These are phyloP conservation scores for Clarias platycephalus DNA, from an alignment of 2,797 vertebrate species.

Conservation along the genomic window DNA sequence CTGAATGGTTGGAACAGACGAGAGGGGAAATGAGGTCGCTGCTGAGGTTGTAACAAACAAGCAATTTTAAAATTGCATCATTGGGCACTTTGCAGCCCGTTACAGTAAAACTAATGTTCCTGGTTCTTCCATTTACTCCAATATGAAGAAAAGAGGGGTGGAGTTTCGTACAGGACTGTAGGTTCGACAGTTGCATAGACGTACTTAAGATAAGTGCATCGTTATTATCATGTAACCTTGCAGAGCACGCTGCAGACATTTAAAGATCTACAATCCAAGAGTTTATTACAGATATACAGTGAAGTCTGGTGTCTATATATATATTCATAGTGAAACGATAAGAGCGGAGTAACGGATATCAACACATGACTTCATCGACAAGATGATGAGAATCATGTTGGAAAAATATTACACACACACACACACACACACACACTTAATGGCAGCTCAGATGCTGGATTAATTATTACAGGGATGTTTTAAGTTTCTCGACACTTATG, in stretches of 20 bases:
- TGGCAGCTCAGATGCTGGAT: not conserved
- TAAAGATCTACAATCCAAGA: not conserved
- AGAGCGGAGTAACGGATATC: not conserved
- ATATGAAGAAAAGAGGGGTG: no score
- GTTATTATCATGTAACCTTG: not conserved
- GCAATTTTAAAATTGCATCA: no score
- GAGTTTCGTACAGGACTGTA: no score
- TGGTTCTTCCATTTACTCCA: no score
- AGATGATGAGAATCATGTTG: not conserved
- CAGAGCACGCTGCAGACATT: not conserved
- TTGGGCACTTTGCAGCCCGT: no score
- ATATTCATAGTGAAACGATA: not conserved
- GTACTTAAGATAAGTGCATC: not conserved
- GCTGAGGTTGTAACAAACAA: no score
- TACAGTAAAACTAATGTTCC: no score
- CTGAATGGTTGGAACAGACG: no score
- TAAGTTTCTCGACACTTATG: no score
- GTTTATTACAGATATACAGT: not conserved
- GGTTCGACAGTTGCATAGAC: no score
- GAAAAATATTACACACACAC: not conserved
- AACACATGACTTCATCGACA: not conserved
- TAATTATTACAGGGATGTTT: not conserved
- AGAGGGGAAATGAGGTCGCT: no score
- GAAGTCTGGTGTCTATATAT: not conserved
- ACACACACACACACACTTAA: not conserved